phyloP scores from a whole-genome alignment of 2,888 invertebrate genomes.

The Limnephilus lunatus region DNA sequence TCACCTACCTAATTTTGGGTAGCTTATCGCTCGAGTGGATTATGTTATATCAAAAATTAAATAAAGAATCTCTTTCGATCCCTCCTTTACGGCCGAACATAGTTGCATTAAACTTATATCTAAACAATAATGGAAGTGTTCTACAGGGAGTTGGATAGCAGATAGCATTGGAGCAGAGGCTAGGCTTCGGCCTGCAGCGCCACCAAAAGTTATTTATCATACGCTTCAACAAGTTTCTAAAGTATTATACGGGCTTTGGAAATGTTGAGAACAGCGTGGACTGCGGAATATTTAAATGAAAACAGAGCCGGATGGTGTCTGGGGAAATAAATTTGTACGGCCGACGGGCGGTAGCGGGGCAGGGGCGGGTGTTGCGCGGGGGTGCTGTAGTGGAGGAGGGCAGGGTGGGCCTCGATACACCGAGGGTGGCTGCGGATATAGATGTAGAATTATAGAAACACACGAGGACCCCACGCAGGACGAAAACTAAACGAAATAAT shows the following conservation, averaged over 20 bases:
- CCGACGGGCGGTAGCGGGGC: conserved; percentile 49
- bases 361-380: conserved; percentile 42
- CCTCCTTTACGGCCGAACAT: neutral
- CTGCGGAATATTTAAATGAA: conserved; percentile 65
- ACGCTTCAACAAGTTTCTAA: conserved; percentile 34
- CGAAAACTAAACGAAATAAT: conserved; percentile 34
- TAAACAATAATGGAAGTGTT: conserved; percentile 30
- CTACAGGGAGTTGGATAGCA: conserved; percentile 7
- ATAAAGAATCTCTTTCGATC: neutral
- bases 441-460: neutral
- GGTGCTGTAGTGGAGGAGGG: conserved; percentile 16
- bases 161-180: neutral
- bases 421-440: neutral
- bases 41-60: neutral
- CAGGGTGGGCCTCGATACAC: conserved; percentile 11
- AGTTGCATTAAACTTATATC: conserved; percentile 7
- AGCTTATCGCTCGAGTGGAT: too few relatives aligned
- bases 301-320: conserved; percentile 63
- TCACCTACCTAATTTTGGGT: too few relatives aligned
- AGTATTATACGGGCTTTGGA: conserved; percentile 34
- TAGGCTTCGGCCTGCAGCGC: neutral
- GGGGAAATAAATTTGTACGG: conserved; percentile 64
- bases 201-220: conserved; percentile 37
- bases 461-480: conserved; percentile 18
- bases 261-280: conserved; percentile 50